phyloP scores from a whole-genome alignment of 2,888 invertebrate genomes.

The Nezara viridula region DNA sequence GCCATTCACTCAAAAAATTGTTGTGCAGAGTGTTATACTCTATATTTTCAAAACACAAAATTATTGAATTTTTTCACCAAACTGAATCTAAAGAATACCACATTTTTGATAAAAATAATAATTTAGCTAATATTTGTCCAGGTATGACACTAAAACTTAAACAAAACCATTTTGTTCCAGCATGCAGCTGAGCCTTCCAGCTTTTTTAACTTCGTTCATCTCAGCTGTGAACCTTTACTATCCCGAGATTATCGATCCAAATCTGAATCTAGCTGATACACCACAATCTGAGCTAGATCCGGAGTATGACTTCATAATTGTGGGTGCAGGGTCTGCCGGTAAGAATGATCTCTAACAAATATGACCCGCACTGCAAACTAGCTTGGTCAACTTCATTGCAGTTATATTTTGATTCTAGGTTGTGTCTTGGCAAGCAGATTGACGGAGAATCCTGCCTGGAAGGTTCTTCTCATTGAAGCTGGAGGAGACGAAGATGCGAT shows the following conservation, averaged over 20 bases:
- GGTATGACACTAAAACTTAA: too few species aligned
- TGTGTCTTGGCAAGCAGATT: constrained; percentile 49
- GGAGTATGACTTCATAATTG: not conserved
- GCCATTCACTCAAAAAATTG: too few species aligned
- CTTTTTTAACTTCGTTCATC: not conserved
- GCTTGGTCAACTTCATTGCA: not conserved
- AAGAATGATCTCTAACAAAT: not conserved
- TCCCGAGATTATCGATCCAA: not conserved
- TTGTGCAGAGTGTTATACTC: too few species aligned
- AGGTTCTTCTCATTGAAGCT: constrained; percentile 51
- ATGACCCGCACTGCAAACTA: not conserved
- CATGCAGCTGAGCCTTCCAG: not conserved
- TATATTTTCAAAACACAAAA: too few species aligned
- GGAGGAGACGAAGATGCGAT: constrained; percentile 56
- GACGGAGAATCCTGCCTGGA: constrained; percentile 49
- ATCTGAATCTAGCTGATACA: not conserved
- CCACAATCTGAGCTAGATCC: not conserved
- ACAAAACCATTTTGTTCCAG: not conserved
- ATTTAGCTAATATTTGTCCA: too few species aligned
- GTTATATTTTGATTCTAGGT: constrained; percentile 2
- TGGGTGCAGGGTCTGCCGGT: not conserved
- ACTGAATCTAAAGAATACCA: too few species aligned
- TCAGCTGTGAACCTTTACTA: not conserved
- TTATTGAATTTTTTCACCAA: too few species aligned
- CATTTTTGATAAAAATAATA: too few species aligned